Evolutionary conservation across 2,888 invertebrate species (phyloP).

Genomic region (Autographa gamma): DNA sequence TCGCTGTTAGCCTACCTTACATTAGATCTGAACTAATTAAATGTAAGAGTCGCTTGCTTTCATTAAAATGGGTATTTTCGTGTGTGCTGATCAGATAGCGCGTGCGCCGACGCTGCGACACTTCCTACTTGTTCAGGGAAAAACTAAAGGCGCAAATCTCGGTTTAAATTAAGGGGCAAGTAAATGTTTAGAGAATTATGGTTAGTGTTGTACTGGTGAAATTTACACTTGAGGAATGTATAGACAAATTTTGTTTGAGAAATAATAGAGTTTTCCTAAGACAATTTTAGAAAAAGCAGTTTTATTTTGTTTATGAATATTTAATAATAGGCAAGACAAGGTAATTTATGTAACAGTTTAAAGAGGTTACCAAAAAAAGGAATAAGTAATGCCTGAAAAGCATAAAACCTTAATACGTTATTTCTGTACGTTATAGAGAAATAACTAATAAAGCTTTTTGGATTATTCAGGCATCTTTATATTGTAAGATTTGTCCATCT

Average conservation of each 20-base stretch:
- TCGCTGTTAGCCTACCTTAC: conserved; percentile 71
- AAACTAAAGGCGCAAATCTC: conserved; percentile 56
- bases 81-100: conserved; percentile 85
- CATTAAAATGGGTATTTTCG: conserved; percentile 85
- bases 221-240: not conserved
- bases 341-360: no score
- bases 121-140: conserved; percentile 61
- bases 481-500: no score
- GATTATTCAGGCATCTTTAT: no score
- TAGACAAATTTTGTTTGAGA: not conserved
- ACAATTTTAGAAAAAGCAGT: no score
- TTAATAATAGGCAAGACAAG: no score
- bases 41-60: conserved; percentile 69
- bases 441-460: no score
- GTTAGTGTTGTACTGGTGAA: conserved; percentile 7
- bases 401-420: no score
- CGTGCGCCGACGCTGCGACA: conserved; percentile 57
- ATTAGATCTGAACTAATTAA: conserved; percentile 86
- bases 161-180: conserved; percentile 52
- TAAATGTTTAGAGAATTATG: conserved; percentile 40
- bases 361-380: no score
- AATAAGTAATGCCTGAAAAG: no score
- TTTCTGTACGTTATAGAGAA: no score
- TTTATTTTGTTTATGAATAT: no score
- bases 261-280: no score